Evolutionary conservation across 1,140 invertebrate genomes (phyloP).

Genomic region (Pentalonia nigronervosa): DNA sequence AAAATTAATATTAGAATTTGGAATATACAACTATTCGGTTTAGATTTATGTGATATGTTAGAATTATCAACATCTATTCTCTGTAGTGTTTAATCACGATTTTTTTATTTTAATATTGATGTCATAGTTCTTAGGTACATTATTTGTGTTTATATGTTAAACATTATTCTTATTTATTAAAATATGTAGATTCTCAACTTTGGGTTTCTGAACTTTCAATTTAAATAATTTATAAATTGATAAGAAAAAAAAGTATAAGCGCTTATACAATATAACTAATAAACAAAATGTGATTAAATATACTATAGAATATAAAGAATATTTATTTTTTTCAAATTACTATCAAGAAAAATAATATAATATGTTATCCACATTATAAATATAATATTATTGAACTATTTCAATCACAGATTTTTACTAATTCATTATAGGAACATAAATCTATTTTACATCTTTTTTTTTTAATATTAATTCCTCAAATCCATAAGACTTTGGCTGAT

Average conservation of each 20-base stretch:
- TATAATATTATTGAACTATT: neutral
- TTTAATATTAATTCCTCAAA: neutral
- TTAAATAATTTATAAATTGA: neutral
- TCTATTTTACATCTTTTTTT: neutral
- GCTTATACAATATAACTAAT: neutral
- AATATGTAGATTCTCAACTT: neutral
- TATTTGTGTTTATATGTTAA: neutral
- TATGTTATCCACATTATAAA: neutral
- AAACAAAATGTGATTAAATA: neutral
- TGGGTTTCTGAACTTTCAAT: neutral
- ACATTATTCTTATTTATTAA: neutral
- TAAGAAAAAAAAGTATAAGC: neutral
- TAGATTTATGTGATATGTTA: neutral
- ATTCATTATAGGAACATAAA: neutral
- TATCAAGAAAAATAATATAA: neutral
- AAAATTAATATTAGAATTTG: neutral
- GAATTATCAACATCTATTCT: neutral
- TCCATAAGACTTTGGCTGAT: neutral
- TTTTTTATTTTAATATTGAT: neutral
- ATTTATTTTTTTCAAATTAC: too few species aligned
- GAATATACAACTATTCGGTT: neutral
- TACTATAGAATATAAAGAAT: neutral
- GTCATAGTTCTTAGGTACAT: neutral
- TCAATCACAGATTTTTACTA: neutral
- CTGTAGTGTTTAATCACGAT: neutral